Evolutionary conservation across 2,888 invertebrate species (phyloP).

Genomic region (Nasonia oneida): DNA sequence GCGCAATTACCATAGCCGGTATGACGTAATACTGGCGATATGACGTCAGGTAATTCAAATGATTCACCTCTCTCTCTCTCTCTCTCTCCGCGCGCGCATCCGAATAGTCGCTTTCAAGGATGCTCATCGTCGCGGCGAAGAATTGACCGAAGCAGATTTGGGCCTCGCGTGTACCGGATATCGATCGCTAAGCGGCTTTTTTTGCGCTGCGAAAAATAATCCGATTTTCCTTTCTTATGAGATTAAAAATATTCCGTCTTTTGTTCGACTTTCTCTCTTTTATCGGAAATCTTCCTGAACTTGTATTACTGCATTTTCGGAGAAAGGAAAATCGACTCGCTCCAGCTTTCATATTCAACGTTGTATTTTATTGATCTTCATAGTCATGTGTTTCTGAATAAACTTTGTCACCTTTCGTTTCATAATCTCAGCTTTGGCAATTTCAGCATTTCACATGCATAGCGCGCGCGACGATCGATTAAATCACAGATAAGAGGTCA

Average conservation of each 20-base stretch:
- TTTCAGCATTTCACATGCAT: not conserved
- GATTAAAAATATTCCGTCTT: too few species aligned
- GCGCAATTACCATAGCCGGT: constrained; percentile 24
- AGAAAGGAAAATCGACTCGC: too few species aligned
- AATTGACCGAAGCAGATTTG: constrained; percentile 20
- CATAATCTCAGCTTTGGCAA: too few species aligned
- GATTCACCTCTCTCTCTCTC: constrained; percentile 49
- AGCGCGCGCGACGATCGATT: not conserved
- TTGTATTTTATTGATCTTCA: too few species aligned
- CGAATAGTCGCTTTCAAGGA: constrained; percentile 53
- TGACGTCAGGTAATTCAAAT: constrained; percentile 60
- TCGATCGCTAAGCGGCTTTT: constrained; percentile 3
- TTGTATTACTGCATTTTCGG: too few species aligned
- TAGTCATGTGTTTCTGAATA: too few species aligned
- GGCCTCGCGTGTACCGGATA: not conserved
- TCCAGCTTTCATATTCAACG: too few species aligned
- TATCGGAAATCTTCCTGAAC: too few species aligned
- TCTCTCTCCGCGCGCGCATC: constrained; percentile 1
- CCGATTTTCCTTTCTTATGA: too few species aligned
- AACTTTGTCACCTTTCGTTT: too few species aligned
- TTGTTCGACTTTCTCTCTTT: too few species aligned
- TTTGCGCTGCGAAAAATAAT: not conserved
- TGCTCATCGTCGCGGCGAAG: constrained; percentile 17
- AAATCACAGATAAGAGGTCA: constrained; percentile 15
- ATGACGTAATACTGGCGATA: constrained; percentile 46